Base-by-base conservation (phyloP, 2,113 vertebrate species). In the Seriola aureovittata region DNA sequence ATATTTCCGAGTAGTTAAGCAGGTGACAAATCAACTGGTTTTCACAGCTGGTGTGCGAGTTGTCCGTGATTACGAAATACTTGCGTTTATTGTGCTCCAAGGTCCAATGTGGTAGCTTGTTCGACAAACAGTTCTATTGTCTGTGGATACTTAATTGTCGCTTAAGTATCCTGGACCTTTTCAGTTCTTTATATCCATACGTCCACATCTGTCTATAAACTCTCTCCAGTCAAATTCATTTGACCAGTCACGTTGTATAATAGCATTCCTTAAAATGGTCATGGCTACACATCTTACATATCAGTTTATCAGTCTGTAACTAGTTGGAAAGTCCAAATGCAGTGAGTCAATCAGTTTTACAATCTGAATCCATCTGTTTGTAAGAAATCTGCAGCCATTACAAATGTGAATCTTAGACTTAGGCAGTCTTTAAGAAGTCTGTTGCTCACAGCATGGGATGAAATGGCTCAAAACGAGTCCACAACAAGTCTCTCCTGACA, bases 1-100 rank as follows among this genome's bases (percentile, higher is more conserved):
- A 52, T 38, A 19, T 32, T 57, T 79, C 59, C 19, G 0, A 55
- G 44, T 21, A 71, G 54, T 55, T 36, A n/a, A 76, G 48, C 42
- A 58, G 48, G 36, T 42, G 34, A 71, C 32, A 25, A 78, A 62
- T 66, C 59, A 57, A 52, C 75, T 70, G 64, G 57, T 76, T 84
- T 81, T 74, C 46, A 68, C 34, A 75, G 75, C 85, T 81, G 81
- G 78, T 85, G 70, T 75, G 71, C 11, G 9, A 75, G 64, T 59
- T 74, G 46, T 72, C 13, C 29, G 4, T 3, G 1, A 32, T 68
- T 50, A 13, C 12, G 38, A 74, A 34, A 62, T 64, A 40, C 8
- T 76, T 54, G 58, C 11, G 23, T 65, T 62, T 71, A 67, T 79
- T 85, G 77, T 83, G 79, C 71, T 90, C 85, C 34, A 4, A 71